Percentiles rank a stretch among this genome's conserved stretches.
phyloP scores from a whole-genome alignment of 1,140 invertebrate species.

The Diorhabda carinulata region DNA sequence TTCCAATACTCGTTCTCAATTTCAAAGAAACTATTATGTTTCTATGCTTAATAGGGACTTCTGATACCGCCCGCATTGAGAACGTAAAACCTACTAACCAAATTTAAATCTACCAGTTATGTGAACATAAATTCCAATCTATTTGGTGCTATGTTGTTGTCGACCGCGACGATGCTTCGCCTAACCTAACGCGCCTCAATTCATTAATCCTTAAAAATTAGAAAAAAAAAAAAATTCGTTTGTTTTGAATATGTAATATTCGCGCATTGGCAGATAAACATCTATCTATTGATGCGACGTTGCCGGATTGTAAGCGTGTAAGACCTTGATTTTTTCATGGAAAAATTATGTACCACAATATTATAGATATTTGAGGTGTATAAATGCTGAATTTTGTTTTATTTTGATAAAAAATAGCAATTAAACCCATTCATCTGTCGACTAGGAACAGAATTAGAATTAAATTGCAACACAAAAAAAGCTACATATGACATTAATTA shows the following conservation, averaged over 20 bases:
- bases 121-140: neutral
- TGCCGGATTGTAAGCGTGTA: neutral
- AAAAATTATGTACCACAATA: no score
- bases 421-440: no score
- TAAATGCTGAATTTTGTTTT: no score
- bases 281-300: slow-evolving; percentile 17
- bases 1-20: no score
- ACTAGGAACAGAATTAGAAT: no score
- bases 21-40: no score
- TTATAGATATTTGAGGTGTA: no score
- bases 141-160: neutral
- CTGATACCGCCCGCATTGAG: neutral
- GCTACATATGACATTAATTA: no score
- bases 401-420: no score
- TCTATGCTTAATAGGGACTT: no score
- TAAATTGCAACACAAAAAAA: no score
- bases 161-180: neutral
- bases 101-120: neutral
- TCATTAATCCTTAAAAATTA: neutral
- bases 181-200: neutral
- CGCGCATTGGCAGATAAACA: slow-evolving; percentile 27
- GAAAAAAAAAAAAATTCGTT: slow-evolving; percentile 22
- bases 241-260: slow-evolving; percentile 27
- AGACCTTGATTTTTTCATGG: no score
- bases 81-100: neutral